phyloP scores from a whole-genome alignment of 2,113 vertebrate genomes.

The Chamaea fasciata region DNA sequence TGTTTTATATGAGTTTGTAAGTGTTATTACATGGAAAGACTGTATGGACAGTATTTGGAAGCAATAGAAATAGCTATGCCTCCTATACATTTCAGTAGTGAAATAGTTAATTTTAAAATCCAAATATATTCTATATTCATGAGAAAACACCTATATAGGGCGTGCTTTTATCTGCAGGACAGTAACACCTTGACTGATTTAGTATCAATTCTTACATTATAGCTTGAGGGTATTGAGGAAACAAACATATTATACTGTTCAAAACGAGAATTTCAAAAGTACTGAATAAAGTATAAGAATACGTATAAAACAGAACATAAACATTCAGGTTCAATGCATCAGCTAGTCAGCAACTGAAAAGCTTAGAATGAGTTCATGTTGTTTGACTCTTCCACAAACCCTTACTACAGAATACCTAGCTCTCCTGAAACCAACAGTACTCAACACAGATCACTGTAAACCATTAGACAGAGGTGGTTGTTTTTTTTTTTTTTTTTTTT shows the following conservation, averaged over 20 bases:
- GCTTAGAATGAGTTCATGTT: background rate
- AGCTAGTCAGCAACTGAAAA: background rate
- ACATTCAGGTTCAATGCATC: background rate
- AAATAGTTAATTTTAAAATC: slow-evolving; percentile 6
- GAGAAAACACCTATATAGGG: background rate
- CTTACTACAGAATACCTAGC: background rate
- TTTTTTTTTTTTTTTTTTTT: no score
- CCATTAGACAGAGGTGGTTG: background rate
- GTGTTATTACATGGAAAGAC: background rate
- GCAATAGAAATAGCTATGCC: background rate
- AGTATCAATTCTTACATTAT: background rate
- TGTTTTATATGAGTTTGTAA: background rate
- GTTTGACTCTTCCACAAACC: background rate
- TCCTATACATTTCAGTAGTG: background rate
- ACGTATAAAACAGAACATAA: background rate
- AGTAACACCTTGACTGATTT: background rate
- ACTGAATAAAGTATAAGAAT: slow-evolving; percentile 7
- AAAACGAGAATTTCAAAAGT: slow-evolving; percentile 11
- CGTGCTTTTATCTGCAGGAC: background rate
- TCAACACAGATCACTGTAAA: background rate
- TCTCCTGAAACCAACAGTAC: background rate
- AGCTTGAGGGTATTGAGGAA: background rate
- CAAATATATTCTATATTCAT: background rate
- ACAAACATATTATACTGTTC: background rate
- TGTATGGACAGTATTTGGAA: background rate